phyloP scores from a whole-genome alignment of 2,113 vertebrate genomes.

The Corythaixoides concolor region DNA sequence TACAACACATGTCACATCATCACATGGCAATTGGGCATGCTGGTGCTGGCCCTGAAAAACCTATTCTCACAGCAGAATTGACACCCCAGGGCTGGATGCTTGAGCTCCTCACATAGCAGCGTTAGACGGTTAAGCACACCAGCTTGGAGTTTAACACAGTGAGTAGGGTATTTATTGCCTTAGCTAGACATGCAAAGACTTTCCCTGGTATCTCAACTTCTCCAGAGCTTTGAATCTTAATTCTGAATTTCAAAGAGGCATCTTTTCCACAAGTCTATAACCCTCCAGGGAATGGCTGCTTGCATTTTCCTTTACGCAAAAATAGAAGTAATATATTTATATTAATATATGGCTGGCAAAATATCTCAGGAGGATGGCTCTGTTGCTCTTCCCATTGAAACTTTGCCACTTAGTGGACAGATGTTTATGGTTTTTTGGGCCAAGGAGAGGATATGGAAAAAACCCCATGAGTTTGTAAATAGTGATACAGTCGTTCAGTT shows the following conservation, averaged over 20 bases:
- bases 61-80: not conserved
- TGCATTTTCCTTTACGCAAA: not conserved
- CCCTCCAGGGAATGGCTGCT: not conserved
- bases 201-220: not conserved
- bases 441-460: not conserved
- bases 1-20: fast-evolving
- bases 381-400: not conserved
- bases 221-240: not conserved
- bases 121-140: not conserved
- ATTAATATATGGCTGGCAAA: not conserved
- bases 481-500: not conserved
- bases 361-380: not conserved
- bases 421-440: not conserved
- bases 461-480: not conserved
- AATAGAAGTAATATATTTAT: not conserved
- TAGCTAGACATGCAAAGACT: not conserved
- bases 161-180: not conserved
- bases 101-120: not conserved
- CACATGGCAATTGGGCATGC: not conserved
- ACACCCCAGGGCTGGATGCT: not conserved
- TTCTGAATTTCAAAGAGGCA: not conserved
- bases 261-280: not conserved
- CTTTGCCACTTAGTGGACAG: not conserved
- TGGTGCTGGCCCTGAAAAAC: not conserved
- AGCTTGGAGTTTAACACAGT: not conserved